Evolutionary conservation across 2,888 invertebrate species (phyloP).

Genomic region (Notodromas monacha): DNA sequence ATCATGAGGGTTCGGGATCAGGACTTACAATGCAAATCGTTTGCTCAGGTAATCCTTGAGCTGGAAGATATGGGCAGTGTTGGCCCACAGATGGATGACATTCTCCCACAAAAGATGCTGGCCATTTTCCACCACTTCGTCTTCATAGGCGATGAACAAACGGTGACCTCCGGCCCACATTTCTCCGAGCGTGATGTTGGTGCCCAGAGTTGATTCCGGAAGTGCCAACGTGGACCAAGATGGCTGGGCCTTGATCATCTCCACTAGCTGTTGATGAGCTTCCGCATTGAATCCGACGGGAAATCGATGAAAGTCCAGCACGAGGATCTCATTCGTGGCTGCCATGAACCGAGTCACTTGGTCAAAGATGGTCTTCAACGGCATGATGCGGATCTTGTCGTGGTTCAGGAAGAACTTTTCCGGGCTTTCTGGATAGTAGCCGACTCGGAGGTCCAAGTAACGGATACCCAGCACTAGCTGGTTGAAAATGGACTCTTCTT

Average conservation of each 20-base stretch:
- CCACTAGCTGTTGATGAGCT: constrained; percentile 23
- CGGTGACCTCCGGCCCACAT: constrained; percentile 23
- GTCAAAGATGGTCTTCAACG: constrained; percentile 13
- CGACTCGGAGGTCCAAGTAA: constrained; percentile 11
- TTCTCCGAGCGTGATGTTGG: constrained; percentile 23
- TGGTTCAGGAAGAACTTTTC: constrained; percentile 12
- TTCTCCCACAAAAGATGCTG: constrained; percentile 24
- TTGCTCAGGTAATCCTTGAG: constrained; percentile 5
- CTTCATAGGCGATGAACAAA: constrained; percentile 26
- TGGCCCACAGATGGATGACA: constrained; percentile 21
- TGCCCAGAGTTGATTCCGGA: no score
- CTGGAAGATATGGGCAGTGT: constrained; percentile 10
- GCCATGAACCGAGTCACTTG: constrained; percentile 32
- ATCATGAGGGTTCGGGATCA: no score
- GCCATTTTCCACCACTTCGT: constrained; percentile 17
- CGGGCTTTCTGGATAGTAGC: constrained; percentile 7
- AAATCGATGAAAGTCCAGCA: constrained; percentile 50
- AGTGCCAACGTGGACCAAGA: no score
- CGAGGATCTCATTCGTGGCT: constrained; percentile 17
- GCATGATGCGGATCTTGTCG: constrained; percentile 11
- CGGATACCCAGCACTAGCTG: constrained; percentile 6
- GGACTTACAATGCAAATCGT: no score
- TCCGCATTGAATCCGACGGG: constrained; percentile 26
- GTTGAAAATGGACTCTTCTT: constrained; percentile 10
- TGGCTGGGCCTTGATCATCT: constrained; percentile 23